A percentile compares a stretch with the other conserved stretches of the same genome.
These are phyloP conservation scores for Agonopterix alstromeriana DNA, from an alignment of 2,888 invertebrate genomes.

Conservation along the genomic window DNA sequence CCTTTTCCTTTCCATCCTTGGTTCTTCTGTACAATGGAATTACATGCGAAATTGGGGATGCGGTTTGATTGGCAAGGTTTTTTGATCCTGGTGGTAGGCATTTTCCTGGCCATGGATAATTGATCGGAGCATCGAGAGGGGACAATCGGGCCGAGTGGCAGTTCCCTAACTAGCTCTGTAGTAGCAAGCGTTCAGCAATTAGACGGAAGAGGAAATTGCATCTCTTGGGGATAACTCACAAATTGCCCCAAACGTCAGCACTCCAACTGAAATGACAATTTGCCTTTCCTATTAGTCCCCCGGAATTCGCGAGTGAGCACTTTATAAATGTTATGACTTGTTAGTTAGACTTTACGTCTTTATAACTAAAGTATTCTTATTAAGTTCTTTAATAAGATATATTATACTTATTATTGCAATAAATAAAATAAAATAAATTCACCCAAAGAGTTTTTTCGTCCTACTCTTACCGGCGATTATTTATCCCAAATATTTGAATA, in stretches of 20 bases:
- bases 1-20: background rate
- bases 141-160: conserved; percentile 30
- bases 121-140: conserved; percentile 34
- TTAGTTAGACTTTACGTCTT: no score
- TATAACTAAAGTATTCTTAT: no score
- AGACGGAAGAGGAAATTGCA: conserved; percentile 63
- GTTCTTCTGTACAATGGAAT: background rate
- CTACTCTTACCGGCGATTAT: no score
- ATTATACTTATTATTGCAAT: no score
- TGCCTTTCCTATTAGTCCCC: conserved; percentile 16
- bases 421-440: no score
- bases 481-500: no score
- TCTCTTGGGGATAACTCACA: conserved; percentile 59
- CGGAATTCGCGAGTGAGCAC: background rate
- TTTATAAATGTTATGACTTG: no score
- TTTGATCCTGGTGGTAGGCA: no score
- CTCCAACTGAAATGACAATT: conserved; percentile 51
- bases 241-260: conserved; percentile 59
- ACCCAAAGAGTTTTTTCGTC: no score
- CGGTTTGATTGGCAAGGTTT: no score
- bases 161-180: conserved; percentile 41
- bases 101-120: conserved; percentile 18
- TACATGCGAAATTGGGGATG: no score
- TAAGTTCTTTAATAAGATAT: no score
- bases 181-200: conserved; percentile 48